phyloP scores from a whole-genome alignment of 2,797 vertebrate genomes.

The Varecia variegata region DNA sequence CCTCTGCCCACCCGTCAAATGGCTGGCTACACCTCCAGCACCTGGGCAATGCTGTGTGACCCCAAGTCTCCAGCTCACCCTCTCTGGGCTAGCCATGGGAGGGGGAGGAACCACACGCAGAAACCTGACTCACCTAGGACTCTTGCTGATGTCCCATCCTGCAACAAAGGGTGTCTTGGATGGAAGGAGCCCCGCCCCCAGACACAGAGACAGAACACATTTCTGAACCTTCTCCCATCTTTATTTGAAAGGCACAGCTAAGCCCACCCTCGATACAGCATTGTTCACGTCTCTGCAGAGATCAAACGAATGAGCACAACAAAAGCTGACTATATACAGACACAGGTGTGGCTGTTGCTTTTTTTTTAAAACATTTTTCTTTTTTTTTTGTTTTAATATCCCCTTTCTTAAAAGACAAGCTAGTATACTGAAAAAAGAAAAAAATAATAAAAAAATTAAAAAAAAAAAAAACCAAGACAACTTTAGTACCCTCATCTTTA shows the following conservation, averaged over 20 bases:
- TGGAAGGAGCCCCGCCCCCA: neutral
- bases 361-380: conserved; percentile 62
- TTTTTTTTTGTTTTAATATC: conserved; percentile 43
- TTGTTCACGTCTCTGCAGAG: conserved; percentile 78
- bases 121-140: neutral
- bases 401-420: conserved; percentile 78
- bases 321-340: conserved; percentile 85
- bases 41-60: neutral
- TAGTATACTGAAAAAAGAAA: conserved; percentile 75
- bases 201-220: conserved; percentile 32
- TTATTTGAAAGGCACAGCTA: conserved; percentile 88
- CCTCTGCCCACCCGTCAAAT: neutral
- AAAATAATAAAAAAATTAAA: neutral
- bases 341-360: conserved; percentile 71
- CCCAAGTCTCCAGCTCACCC: neutral
- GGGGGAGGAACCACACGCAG: rapidly evolving
- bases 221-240: conserved; percentile 84
- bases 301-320: conserved; percentile 80
- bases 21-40: neutral
- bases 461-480: conserved; percentile 75
- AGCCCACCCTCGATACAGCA: conserved; percentile 83
- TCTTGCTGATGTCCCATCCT: neutral
- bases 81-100: neutral
- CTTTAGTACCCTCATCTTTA: conserved; percentile 84
- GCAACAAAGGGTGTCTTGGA: neutral